Evolutionary conservation across 2,888 invertebrate species (phyloP), one percentile per base, ranked within the genome.

Genomic region (Lampropteryx suffumata): DNA sequence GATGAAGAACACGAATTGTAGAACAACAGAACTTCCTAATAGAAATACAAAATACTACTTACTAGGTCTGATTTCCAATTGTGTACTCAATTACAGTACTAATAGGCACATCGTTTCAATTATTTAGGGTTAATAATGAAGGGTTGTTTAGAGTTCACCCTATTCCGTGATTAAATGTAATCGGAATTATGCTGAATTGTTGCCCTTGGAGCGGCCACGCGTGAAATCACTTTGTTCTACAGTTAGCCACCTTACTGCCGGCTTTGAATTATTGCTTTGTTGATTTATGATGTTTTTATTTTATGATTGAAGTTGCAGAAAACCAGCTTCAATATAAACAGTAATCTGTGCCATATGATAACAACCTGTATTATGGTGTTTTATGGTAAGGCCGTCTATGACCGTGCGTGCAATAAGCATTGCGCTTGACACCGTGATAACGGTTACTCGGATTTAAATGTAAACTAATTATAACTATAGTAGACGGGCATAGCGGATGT

Each of bases 211-310:
- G 59, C 65, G 69, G 65, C 79, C 79, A 79, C 72, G 84, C 90
- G 88, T 90, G 88, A 90, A 91, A 91, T 91, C 90, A 87, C 83
- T 84, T 86, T 83, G 85, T 86, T 82, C 82, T 80, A 74, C 72
- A 66, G 82, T 78, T 84, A 75, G 79, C 76, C 79, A 78, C 69
- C 72, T 82, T 71, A 70, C 77, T 71, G 79, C 76, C 76, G 42
- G 52, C 39, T 58, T 60, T 64, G 50, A 51, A 57, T 56, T 60
- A 58, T 58, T 28, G 34, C 34, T 37, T 14, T 45, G 37, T 46
- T 46, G 49, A 52, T 52, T 51, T 55, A 51, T 50, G 12, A 30
- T 46, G 26, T 41, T 32, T 17, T 30, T 41, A 21, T 21, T 32
- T 7, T 13, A 4, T 32, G 29, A 11, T 11, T 3, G 2, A 17